A percentile compares a stretch with the other conserved stretches of the same genome.
Conservation (phyloP, 2,113 vertebrate species). For the Semnopithecus entellus region DNA sequence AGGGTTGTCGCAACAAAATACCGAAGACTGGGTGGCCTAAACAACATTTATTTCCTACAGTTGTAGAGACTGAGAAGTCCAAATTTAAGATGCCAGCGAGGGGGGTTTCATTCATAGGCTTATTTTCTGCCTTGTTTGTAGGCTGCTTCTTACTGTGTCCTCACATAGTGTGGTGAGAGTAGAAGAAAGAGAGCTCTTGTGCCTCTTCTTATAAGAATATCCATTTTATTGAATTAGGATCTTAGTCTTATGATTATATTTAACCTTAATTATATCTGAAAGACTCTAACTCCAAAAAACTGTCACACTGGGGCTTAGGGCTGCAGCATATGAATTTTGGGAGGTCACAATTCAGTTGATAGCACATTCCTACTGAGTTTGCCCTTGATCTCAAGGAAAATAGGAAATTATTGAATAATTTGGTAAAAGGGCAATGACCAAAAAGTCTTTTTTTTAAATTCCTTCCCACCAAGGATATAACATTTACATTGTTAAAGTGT, state of each 20-base stretch:
- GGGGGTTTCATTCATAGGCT: not conserved
- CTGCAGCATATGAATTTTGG: not conserved
- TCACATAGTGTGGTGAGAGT: not conserved
- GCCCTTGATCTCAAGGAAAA: not conserved
- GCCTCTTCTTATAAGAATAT: not conserved
- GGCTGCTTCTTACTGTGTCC: not conserved
- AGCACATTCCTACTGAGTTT: not conserved
- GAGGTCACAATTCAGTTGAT: not conserved
- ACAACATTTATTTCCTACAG: not conserved
- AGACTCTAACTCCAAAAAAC: not conserved
- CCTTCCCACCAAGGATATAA: not conserved
- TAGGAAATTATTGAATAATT: not conserved
- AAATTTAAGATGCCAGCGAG: not conserved
- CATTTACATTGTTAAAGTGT: not conserved
- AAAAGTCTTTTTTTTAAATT: not conserved
- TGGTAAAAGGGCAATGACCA: not conserved
- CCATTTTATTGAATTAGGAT: not conserved
- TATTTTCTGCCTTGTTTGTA: not conserved
- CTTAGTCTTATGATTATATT: not conserved
- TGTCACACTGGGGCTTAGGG: not conserved
- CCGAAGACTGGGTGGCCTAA: not conserved
- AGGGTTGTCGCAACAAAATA: not conserved
- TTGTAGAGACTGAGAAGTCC: not conserved
- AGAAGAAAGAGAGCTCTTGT: not conserved
- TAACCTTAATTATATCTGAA: not conserved